Conservation (phyloP, 2,797 vertebrate species). For the Parauchenoglanis ngamensis region DNA sequence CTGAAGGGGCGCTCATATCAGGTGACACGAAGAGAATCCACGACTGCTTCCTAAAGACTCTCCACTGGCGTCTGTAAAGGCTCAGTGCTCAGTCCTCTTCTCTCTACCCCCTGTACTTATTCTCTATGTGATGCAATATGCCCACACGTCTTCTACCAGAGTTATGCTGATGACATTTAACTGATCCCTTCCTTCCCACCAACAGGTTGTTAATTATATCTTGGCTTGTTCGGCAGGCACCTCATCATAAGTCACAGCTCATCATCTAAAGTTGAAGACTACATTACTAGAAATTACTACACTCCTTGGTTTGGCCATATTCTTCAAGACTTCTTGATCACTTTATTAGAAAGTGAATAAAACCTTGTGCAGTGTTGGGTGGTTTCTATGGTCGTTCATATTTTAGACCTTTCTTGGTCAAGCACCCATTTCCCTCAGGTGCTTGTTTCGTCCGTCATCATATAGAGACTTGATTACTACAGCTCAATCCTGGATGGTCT, state of each 20-base stretch:
- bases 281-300: background rate
- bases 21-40: conserved; percentile 6
- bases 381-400: background rate
- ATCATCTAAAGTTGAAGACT: background rate
- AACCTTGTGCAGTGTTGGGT: background rate
- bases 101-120: background rate
- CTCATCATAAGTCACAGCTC: conserved; percentile 11
- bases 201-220: conserved; percentile 34
- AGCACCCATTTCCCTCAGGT: background rate
- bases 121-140: conserved; percentile 11
- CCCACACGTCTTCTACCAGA: background rate
- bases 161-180: conserved; percentile 19
- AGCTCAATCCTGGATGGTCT: background rate
- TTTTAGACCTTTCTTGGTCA: background rate
- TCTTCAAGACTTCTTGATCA: background rate
- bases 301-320: background rate
- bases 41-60: background rate
- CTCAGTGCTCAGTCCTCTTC: background rate
- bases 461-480: background rate
- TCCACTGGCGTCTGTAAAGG: conserved; percentile 7
- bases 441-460: background rate
- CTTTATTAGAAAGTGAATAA: background rate
- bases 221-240: conserved; percentile 24
- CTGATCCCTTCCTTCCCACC: conserved; percentile 35
- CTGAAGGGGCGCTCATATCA: conserved; percentile 22